Base-by-base conservation (phyloP, 2,113 vertebrate genomes). In the Sorex araneus region DNA sequence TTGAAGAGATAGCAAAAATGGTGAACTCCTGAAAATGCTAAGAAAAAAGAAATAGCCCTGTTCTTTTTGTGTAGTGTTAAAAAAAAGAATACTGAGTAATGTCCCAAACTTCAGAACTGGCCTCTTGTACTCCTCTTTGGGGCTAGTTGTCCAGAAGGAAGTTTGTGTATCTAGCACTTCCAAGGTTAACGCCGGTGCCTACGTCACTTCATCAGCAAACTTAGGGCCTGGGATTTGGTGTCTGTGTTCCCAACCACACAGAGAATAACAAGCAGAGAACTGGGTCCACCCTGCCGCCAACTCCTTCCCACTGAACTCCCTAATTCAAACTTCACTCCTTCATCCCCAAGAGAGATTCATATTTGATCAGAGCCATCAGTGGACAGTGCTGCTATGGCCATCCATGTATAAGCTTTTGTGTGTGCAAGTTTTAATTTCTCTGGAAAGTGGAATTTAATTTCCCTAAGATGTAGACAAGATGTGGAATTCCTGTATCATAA, bases 301-400 rank as follows among this genome's bases (percentile, higher is more conserved):
- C 13, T 21, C 13, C 25, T 43, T 27, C 15, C 7, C 4, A 12
- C 10, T 11, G 16, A 34, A 21, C 43, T 28, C 36, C 63, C 73
- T 2, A 16, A 19, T 9, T 6, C 0, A 0, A 6, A 27, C 40
- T 63, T 84, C n/a, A 18, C 15, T 36, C 30, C 2, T 67, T 66
- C 23, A n/a, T 6, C 12, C 2, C 0, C 0, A 32, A 43, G 2
- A 7, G 19, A 2, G 43, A 54, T 6, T 5, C 13, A 23, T 4
- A 2, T 10, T 30, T 5, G 28, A 5, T 28, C 28, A 32, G 60
- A 30, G 2, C 1, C 8, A 0, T 3, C 6, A 9, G n/a, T 43
- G 60, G 40, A 6, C 21, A 34, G 57, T 45, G 67, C 28, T 2
- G 0, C 3, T 28, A 21, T 9, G 11, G 4, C 27, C 6, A 43